These are phyloP conservation scores for Calyptommatus sinebrachiatus DNA, from an alignment of 2,113 vertebrate species.

Conservation along the genomic window DNA sequence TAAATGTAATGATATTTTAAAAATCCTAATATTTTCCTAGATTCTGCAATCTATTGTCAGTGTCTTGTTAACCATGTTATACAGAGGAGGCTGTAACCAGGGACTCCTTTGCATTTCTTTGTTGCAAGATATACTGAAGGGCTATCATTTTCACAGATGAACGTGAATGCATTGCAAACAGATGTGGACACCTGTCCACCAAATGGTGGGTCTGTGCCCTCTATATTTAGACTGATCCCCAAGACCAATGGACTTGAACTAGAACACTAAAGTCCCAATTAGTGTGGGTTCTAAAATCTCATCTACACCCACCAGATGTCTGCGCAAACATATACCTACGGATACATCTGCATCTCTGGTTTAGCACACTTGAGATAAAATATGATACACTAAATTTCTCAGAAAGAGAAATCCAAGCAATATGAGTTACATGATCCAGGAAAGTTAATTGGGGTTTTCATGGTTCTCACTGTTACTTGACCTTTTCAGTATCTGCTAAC, in stretches of 20 bases:
- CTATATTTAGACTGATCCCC: not conserved
- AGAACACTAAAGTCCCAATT: not conserved
- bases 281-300: not conserved
- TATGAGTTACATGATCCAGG: slow-evolving; percentile 1
- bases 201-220: not conserved
- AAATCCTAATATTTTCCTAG: not conserved
- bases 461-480: slow-evolving; percentile 2
- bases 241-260: not conserved
- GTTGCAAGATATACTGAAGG: not conserved
- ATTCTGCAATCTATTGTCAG: not conserved
- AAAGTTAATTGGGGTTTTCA: slow-evolving; percentile 18
- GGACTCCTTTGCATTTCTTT: not conserved
- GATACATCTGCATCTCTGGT: not conserved
- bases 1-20: no score
- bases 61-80: not conserved
- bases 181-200: not conserved
- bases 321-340: not conserved
- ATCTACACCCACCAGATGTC: not conserved
- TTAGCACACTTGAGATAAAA: not conserved
- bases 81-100: not conserved
- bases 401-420: not conserved
- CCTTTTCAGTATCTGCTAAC: not conserved
- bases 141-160: not conserved
- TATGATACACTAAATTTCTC: slow-evolving; percentile 12
- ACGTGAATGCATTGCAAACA: not conserved